phyloP scores from a whole-genome alignment of 2,113 vertebrate species.

The Rhineura floridana region DNA sequence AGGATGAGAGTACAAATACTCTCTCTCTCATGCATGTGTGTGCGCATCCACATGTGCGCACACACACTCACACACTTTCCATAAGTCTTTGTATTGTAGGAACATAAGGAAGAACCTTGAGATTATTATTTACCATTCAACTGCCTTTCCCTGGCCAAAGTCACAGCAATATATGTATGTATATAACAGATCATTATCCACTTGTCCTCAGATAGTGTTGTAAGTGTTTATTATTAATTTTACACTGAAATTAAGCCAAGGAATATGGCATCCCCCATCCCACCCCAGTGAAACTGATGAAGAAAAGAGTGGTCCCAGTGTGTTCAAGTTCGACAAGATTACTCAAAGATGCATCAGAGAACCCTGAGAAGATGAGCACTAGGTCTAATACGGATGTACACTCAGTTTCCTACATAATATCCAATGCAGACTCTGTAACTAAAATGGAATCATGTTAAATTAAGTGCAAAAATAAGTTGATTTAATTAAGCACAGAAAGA shows the following conservation, averaged over 20 bases:
- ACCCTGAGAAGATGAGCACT: conserved; percentile 59
- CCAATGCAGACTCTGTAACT: conserved; percentile 74
- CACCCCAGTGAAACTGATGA: conserved; percentile 43
- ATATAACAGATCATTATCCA: neutral
- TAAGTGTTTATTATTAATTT: conserved; percentile 36
- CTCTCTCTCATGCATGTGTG: too few species aligned
- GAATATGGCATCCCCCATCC: neutral
- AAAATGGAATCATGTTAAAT: conserved; percentile 84
- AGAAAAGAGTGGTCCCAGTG: neutral
- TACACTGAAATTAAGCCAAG: conserved; percentile 24
- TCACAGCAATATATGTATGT: conserved; percentile 25
- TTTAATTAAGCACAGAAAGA: conserved; percentile 86
- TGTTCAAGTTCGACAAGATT: conserved; percentile 20
- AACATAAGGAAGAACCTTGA: conserved; percentile 34
- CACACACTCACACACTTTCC: conserved; percentile 28
- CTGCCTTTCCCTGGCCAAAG: conserved; percentile 42
- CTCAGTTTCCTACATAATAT: conserved; percentile 73
- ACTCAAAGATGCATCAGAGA: conserved; percentile 44
- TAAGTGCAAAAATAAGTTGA: conserved; percentile 85
- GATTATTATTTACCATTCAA: conserved; percentile 45
- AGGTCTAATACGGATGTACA: conserved; percentile 64
- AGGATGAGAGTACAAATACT: neutral
- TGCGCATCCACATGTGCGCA: too few species aligned
- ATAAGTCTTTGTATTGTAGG: neutral
- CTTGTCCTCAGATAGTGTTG: conserved; percentile 12